Percentiles rank a stretch among this genome's conserved stretches.
phyloP scores from a whole-genome alignment of 2,797 vertebrate species.

The Hirundo rustica region DNA sequence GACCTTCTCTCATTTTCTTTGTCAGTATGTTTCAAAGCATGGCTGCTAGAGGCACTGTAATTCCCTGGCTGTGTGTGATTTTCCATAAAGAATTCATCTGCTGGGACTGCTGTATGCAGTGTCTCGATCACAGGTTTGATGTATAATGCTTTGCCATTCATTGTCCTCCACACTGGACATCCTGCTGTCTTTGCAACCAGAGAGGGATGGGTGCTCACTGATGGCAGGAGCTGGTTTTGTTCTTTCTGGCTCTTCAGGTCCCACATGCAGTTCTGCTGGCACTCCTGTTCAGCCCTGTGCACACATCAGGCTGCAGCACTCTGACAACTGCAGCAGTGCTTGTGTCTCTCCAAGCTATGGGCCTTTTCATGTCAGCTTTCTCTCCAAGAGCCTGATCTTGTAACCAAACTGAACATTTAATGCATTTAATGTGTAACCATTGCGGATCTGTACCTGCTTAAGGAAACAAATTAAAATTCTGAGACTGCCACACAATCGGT shows the following conservation, averaged over 20 bases:
- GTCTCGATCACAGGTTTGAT: not conserved
- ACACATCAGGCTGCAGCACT: not conserved
- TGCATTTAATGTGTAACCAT: not conserved
- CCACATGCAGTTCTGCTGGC: not conserved
- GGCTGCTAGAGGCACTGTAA: not conserved
- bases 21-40: not conserved
- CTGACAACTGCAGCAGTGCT: accelerated
- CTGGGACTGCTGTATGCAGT: not conserved
- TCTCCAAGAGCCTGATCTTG: not conserved
- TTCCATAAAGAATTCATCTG: not conserved
- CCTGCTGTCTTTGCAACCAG: not conserved
- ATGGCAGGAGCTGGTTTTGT: not conserved
- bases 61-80: not conserved
- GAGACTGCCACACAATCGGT: not conserved
- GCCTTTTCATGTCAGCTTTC: not conserved
- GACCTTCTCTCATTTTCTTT: not conserved
- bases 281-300: accelerated
- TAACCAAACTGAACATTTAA: not conserved
- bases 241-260: not conserved
- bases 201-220: not conserved
- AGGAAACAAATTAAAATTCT: slow-evolving; percentile 8
- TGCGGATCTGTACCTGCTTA: not conserved
- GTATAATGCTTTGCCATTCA: not conserved
- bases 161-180: not conserved
- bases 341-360: not conserved